These are phyloP conservation scores for Fissipunctia ypsillon DNA, from an alignment of 2,888 invertebrate species.

Conservation along the genomic window DNA sequence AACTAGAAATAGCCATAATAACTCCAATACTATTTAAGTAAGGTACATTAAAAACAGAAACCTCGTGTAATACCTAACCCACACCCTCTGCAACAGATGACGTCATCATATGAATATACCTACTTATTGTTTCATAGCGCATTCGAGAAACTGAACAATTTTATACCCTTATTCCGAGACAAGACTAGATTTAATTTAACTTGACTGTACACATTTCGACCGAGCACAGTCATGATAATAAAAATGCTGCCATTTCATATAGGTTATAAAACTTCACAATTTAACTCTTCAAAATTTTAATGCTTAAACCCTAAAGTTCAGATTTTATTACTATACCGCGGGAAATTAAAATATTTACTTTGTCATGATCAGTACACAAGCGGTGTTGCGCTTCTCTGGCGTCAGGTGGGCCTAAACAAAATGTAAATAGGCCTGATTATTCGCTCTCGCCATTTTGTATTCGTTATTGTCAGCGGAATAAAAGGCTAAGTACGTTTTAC, in stretches of 20 bases:
- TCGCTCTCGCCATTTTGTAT: slow-evolving; percentile 79
- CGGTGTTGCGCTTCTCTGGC: slow-evolving; percentile 67
- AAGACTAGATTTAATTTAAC: slow-evolving; percentile 58
- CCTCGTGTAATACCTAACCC: slow-evolving; percentile 57
- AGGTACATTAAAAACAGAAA: slow-evolving; percentile 76
- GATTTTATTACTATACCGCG: slow-evolving; percentile 61
- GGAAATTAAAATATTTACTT: slow-evolving; percentile 71
- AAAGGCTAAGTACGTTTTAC: slow-evolving; percentile 74
- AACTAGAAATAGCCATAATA: slow-evolving; percentile 6
- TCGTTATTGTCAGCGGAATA: slow-evolving; percentile 79
- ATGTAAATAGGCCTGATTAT: slow-evolving; percentile 84
- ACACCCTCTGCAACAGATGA: slow-evolving; percentile 21
- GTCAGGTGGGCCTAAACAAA: slow-evolving; percentile 83
- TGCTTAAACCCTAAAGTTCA: slow-evolving; percentile 29
- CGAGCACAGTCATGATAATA: slow-evolving; percentile 33
- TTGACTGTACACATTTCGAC: slow-evolving; percentile 45
- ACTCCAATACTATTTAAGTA: slow-evolving; percentile 56
- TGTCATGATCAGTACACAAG: slow-evolving; percentile 66
- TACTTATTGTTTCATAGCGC: slow-evolving; percentile 61
- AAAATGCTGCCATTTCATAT: slow-evolving; percentile 37
- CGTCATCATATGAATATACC: slow-evolving; percentile 56
- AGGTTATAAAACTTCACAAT: slow-evolving; percentile 38
- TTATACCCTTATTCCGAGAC: slow-evolving; percentile 49
- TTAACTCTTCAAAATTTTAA: slow-evolving; percentile 42
- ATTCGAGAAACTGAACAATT: slow-evolving; percentile 57